These are phyloP conservation scores for Calidris pygmaea DNA, from an alignment of 2,113 vertebrate genomes.

Conservation along the genomic window DNA sequence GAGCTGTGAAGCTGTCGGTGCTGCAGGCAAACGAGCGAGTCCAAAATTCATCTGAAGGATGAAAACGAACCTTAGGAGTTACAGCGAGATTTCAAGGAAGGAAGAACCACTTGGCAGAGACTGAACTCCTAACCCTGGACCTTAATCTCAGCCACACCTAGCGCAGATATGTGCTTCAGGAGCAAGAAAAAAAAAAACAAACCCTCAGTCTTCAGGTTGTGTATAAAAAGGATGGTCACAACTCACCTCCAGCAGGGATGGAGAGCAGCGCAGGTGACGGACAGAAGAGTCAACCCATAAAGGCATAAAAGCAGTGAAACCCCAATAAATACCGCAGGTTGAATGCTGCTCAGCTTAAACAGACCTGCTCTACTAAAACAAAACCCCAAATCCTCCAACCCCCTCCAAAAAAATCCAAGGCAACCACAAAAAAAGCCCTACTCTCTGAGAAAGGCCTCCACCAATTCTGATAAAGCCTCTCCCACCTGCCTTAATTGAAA, in stretches of 20 bases:
- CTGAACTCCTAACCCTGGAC: not conserved
- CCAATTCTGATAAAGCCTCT: not conserved
- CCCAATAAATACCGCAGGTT: not conserved
- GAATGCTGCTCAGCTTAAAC: not conserved
- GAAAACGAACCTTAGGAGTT: not conserved
- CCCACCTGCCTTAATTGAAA: not conserved
- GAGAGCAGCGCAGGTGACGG: fast-evolving
- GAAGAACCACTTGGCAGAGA: not conserved
- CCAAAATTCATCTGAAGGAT: not conserved
- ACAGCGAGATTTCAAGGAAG: not conserved
- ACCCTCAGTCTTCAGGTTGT: not conserved
- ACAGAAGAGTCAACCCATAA: not conserved
- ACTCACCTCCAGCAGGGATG: fast-evolving
- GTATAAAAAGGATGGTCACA: not conserved
- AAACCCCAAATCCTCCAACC: too few species aligned
- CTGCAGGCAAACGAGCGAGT: fast-evolving
- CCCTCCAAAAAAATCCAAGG: not conserved
- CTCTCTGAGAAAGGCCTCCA: not conserved
- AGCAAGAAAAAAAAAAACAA: not conserved
- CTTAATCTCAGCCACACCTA: slow-evolving; percentile 9
- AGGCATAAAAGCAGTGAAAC: not conserved
- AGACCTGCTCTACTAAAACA: not conserved
- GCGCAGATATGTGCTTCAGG: not conserved
- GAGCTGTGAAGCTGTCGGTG: not conserved
- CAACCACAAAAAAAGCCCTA: fast-evolving